A percentile compares a stretch with the other conserved stretches of the same genome.
These are phyloP conservation scores for Chlorocebus sabaeus DNA, from an alignment of 2,113 vertebrate species.

Conservation along the genomic window DNA sequence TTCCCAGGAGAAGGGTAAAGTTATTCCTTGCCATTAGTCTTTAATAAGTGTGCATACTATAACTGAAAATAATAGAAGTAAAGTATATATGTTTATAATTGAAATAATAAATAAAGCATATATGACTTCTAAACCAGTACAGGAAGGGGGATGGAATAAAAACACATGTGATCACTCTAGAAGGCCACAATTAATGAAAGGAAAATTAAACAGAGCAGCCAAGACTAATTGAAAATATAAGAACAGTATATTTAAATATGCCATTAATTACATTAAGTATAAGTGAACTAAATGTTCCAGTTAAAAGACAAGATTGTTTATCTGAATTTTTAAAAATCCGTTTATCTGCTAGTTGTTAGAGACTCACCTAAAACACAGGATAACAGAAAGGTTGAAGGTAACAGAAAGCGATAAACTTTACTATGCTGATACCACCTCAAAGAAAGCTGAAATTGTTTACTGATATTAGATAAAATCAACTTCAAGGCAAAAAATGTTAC, in stretches of 20 bases:
- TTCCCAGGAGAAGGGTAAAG: background rate
- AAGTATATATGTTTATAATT: background rate
- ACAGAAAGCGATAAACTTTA: background rate
- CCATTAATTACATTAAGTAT: slow-evolving; percentile 16
- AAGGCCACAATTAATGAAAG: background rate
- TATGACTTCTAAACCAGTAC: background rate
- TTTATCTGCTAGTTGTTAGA: background rate
- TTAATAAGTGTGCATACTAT: background rate
- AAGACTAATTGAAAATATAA: background rate
- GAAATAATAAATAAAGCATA: background rate
- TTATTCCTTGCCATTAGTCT: background rate
- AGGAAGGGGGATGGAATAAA: background rate
- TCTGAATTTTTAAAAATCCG: background rate
- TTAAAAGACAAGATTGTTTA: background rate
- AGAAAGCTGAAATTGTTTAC: background rate
- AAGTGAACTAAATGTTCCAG: background rate
- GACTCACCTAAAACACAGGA: background rate
- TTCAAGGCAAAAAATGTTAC: background rate
- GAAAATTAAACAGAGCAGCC: background rate
- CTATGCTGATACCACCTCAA: background rate
- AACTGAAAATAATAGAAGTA: slow-evolving; percentile 23
- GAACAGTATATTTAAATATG: background rate
- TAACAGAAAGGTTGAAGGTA: background rate
- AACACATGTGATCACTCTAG: background rate
- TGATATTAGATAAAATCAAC: background rate